Percentiles rank a stretch among this genome's conserved stretches.
These are phyloP conservation scores for Oxyteleia sp. DNA, from an alignment of 2,888 invertebrate species.

Conservation along the genomic window DNA sequence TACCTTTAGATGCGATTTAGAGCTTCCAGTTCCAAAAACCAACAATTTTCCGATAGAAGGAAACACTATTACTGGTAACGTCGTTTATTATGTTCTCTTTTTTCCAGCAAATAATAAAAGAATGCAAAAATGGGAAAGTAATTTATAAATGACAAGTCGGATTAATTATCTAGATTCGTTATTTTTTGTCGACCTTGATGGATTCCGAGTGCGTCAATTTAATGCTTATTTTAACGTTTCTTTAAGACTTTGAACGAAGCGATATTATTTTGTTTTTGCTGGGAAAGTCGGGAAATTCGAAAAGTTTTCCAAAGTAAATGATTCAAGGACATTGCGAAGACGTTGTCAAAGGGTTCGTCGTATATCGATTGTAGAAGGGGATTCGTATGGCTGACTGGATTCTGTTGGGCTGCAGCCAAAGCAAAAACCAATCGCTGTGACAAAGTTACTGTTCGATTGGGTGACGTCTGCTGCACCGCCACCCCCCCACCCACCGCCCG, in stretches of 20 bases:
- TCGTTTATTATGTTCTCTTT: background rate
- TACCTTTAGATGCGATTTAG: slow-evolving; percentile 37
- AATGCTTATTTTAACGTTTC: slow-evolving; percentile 35
- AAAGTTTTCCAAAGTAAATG: slow-evolving; percentile 63
- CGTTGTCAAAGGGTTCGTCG: slow-evolving; percentile 78
- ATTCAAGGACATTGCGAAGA: slow-evolving; percentile 69
- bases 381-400: slow-evolving; percentile 73
- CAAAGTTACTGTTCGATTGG: slow-evolving; percentile 82
- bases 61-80: background rate
- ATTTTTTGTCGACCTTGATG: slow-evolving; percentile 3
- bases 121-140: too few relatives aligned
- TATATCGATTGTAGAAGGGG: slow-evolving; percentile 74
- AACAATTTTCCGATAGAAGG: slow-evolving; percentile 17
- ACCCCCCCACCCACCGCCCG: slow-evolving; percentile 66
- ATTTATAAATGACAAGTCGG: slow-evolving; percentile 11
- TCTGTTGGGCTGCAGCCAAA: slow-evolving; percentile 73
- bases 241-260: slow-evolving; percentile 21
- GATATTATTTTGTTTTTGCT: slow-evolving; percentile 38
- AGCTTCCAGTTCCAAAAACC: slow-evolving; percentile 27
- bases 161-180: slow-evolving; percentile 4
- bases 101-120: too few relatives aligned
- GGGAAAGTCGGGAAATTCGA: slow-evolving; percentile 24
- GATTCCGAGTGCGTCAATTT: slow-evolving; percentile 18
- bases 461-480: slow-evolving; percentile 74
- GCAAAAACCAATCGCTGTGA: slow-evolving; percentile 81